Conservation (phyloP, 2,888 invertebrate species). For the Cerastis leucographa region DNA sequence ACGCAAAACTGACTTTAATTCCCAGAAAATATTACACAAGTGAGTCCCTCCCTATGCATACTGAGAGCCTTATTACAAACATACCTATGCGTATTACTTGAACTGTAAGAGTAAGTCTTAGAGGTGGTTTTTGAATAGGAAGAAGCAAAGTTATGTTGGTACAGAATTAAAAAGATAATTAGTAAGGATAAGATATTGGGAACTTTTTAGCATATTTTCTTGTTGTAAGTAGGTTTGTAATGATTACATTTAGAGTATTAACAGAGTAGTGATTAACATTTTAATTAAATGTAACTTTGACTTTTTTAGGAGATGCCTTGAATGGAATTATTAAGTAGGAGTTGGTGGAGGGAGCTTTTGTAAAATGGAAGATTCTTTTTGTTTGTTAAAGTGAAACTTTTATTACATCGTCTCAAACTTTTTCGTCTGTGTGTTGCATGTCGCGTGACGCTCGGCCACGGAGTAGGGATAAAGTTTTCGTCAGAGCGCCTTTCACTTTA, state of each 20-base stretch:
- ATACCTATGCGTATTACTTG: conserved; percentile 4
- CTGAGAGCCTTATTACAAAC: conserved; percentile 62
- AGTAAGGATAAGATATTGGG: conserved; percentile 66
- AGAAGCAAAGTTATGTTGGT: conserved; percentile 38
- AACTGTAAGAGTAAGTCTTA: not conserved
- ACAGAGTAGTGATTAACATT: conserved; percentile 58
- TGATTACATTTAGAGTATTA: conserved; percentile 60
- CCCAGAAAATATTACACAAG: conserved; percentile 72
- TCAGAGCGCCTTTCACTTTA: no score
- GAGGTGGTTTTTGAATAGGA: conserved; percentile 37
- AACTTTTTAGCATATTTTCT: conserved; percentile 60
- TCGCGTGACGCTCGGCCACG: no score
- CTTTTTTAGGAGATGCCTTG: conserved; percentile 19
- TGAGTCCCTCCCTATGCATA: conserved; percentile 69
- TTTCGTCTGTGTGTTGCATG: no score
- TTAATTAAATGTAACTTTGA: conserved; percentile 52
- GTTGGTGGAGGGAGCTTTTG: not conserved
- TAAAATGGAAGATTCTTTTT: not conserved
- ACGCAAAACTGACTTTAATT: conserved; percentile 73
- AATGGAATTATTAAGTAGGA: conserved; percentile 32
- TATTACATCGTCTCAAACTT: no score
- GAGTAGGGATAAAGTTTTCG: no score
- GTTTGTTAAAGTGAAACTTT: no score
- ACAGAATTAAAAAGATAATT: conserved; percentile 71
- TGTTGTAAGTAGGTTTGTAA: conserved; percentile 53